Evolutionary conservation across 2,113 vertebrate species (phyloP).

Genomic region (Cairina moschata): DNA sequence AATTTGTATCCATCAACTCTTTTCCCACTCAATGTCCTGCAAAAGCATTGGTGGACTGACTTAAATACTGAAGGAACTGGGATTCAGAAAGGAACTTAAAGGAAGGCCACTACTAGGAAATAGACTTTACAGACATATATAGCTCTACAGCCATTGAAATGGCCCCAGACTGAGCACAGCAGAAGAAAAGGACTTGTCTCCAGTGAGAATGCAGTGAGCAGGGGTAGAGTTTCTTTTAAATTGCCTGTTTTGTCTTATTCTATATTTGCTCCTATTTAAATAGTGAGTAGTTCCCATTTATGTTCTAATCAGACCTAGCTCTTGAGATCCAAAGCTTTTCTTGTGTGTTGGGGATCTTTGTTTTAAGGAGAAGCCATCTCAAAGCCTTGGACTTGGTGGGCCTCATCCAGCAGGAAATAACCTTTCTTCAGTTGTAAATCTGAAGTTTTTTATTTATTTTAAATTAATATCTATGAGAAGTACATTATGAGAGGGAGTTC

Average conservation of each 20-base stretch:
- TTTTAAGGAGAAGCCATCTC: neutral
- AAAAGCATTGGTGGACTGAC: constrained; percentile 4
- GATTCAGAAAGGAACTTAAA: neutral
- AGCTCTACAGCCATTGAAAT: neutral
- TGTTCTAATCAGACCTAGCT: neutral
- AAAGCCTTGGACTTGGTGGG: neutral
- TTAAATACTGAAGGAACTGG: neutral
- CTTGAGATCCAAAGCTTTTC: neutral
- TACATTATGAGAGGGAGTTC: neutral
- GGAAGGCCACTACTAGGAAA: neutral
- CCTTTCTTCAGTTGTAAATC: neutral
- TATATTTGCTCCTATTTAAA: neutral
- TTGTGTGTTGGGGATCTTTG: neutral
- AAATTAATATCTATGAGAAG: neutral
- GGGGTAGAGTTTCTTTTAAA: neutral
- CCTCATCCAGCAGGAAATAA: neutral
- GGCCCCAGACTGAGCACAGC: fast-evolving
- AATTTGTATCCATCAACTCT: neutral
- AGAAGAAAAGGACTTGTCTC: neutral
- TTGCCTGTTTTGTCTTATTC: neutral
- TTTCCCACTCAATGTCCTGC: neutral
- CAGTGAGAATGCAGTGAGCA: neutral
- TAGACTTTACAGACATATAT: neutral
- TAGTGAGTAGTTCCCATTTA: neutral
- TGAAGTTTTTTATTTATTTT: neutral